Conservation (phyloP, 2,888 invertebrate species). For the Sabatieria punctata region DNA sequence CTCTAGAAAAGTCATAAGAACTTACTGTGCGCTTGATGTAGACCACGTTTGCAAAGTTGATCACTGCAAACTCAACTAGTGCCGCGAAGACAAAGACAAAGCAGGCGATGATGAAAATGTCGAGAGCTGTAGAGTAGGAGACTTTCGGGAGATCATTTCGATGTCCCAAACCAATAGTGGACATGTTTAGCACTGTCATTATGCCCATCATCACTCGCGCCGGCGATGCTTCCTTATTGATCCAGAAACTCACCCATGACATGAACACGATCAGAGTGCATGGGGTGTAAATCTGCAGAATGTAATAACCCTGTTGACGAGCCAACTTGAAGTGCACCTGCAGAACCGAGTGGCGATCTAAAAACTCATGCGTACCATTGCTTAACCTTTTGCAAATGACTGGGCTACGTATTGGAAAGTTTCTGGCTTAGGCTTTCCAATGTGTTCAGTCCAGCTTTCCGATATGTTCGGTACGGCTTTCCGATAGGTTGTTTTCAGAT, state of each 20-base stretch:
- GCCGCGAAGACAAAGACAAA: conserved; percentile 22
- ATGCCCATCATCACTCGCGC: conserved; percentile 63
- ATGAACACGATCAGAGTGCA: conserved; percentile 39
- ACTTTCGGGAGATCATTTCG: conserved; percentile 65
- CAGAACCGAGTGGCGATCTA: conserved; percentile 32
- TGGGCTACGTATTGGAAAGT: not conserved
- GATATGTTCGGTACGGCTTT: too few species aligned
- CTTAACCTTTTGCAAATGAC: too few species aligned
- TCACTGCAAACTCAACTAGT: conserved; percentile 23
- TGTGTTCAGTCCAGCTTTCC: too few species aligned
- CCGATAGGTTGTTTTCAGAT: too few species aligned
- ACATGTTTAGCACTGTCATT: conserved; percentile 67
- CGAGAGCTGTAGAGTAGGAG: conserved; percentile 65
- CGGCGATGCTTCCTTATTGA: conserved; percentile 51
- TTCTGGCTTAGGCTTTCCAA: too few species aligned
- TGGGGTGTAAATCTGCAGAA: conserved; percentile 42
- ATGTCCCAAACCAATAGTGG: conserved; percentile 51
- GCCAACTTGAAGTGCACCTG: conserved; percentile 57
- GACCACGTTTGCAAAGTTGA: conserved; percentile 22
- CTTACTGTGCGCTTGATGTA: conserved; percentile 20
- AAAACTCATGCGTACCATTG: not conserved
- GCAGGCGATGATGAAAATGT: conserved; percentile 53
- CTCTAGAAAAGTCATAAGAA: too few species aligned
- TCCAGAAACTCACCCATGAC: conserved; percentile 52
- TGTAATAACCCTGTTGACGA: conserved; percentile 59